Evolutionary conservation across 2,888 invertebrate genomes (phyloP), one percentile per base, ranked within the genome.

Genomic region (Phortica okadai): DNA sequence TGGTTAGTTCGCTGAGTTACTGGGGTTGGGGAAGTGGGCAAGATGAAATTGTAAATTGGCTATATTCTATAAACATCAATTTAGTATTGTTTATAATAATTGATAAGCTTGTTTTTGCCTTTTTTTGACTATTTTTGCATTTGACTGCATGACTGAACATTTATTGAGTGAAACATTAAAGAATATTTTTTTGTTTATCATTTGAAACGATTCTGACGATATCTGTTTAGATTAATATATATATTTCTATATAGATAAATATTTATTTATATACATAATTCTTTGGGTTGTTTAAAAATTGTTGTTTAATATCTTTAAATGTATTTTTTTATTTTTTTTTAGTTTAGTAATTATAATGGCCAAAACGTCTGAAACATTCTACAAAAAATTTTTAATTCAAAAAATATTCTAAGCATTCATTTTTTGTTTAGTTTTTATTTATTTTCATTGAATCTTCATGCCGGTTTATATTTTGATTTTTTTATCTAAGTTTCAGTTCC

Each of bases 361-460:
- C 79, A 76, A 81, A 78, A 80, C 62, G 70, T 76, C 75, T 75
- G 50, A 73, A 67, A 62, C 14, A 25, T 6, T 76, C 77, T 77
- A 80, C 78, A 80, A 80, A 70, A 69, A 45, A 58, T 25, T 75
- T n/a, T 45, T 77, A 78, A 82, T 82, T 80, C 76, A 74, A 85
- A 88, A 86, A 86, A 88, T 87, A 87, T 81, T 83, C 79, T 79
- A 83, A 79, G 81, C 87, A 78, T 82, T 82, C 83, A 75, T 42
- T 73, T 73, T 66, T 74, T 80, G 80, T 79, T 79, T 75, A 74
- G 82, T 81, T 82, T 54, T 79, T 77, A 80, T 78, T 54, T 85
- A 81, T 87, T 85, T 86, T 84, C 85, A 64, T 79, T 79, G 66
- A 56, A 62, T 87, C 85, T 86, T 84, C 85, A 64, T 79, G 77